Evolutionary conservation across 2,888 invertebrate species (phyloP).

Genomic region (Caenorhabditis panamensis): DNA sequence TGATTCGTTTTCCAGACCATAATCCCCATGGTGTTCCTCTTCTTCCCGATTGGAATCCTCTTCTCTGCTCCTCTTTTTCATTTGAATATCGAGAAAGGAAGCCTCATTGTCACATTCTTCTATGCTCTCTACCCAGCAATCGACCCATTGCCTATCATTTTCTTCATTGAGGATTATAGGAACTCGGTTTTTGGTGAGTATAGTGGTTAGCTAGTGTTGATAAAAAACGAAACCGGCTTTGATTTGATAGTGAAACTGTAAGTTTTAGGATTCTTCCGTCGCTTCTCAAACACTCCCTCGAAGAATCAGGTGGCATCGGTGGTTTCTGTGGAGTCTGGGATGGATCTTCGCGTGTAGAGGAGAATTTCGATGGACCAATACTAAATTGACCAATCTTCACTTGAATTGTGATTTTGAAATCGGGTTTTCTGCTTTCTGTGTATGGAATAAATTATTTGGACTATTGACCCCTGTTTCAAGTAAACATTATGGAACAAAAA

Average conservation of each 20-base stretch:
- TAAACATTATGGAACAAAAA: too few relatives aligned
- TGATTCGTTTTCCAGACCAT: conserved; percentile 19
- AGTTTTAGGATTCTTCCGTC: not conserved
- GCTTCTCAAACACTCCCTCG: not conserved
- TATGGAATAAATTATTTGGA: too few relatives aligned
- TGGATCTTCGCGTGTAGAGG: conserved; percentile 16
- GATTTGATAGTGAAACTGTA: too few relatives aligned
- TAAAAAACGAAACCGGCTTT: too few relatives aligned
- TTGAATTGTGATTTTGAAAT: too few relatives aligned
- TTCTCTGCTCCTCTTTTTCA: conserved; percentile 16
- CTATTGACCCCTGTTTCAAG: too few relatives aligned
- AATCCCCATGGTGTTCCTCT: conserved; percentile 23
- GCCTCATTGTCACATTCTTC: conserved; percentile 7
- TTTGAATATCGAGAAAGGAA: not conserved
- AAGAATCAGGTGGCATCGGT: conserved; percentile 29
- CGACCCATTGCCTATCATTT: conserved; percentile 29
- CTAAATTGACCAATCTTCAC: not conserved
- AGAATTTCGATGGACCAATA: too few relatives aligned
- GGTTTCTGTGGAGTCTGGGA: conserved; percentile 8
- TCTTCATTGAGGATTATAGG: conserved; percentile 25
- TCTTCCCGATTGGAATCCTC: conserved; percentile 20
- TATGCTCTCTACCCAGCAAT: conserved; percentile 32
- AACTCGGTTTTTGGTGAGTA: conserved; percentile 20
- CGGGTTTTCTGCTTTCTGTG: too few relatives aligned
- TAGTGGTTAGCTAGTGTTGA: too few relatives aligned